Evolutionary conservation across 2,888 invertebrate genomes (phyloP), one percentile per base, ranked within the genome.

Genomic region (Acheta domesticus): DNA sequence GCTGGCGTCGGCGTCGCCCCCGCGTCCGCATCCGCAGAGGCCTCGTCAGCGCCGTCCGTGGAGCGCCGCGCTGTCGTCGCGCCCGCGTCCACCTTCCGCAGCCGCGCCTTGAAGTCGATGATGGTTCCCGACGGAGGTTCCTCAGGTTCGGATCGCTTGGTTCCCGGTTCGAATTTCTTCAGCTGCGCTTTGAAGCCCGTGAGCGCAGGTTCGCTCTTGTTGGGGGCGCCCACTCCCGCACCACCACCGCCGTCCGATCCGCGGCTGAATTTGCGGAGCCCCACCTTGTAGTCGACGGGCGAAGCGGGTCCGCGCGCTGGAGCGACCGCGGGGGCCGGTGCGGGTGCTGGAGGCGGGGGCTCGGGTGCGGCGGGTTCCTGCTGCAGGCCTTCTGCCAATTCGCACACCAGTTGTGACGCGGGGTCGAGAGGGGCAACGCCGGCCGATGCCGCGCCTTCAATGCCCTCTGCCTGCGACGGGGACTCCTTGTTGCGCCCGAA

Each of bases 41-140:
- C 62, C 4, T 14, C 14, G 16, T 62, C 62, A 5, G 14, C 62
- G 16, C 62, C 62, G 62, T 62, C 62, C 8, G 62, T 1, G 62
- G 62, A 62, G n/a, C 62, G 62, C 16, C 62, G 62, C 62, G 62
- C 62, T 84, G 48, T 83, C 82, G 82, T 85, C 85, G 81, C 86
- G 1, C 85, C 85, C 50, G 90, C 90, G 80, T 94, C 94, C 0
- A 96, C 94, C 89, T 94, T 95, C 84, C 95, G 90, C 85, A 96
- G 87, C 80, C 95, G 90, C 1, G 95, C 93, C 84, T 96, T 96
- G 83, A 95, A 94, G 85, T 95, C 95, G 78, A 94, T 93, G 79
- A 95, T 94, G 76, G 91, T 89, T 23, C 89, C 88, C 1, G 89
- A 49, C 73, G 78, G 77, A 5, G 82, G 80, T 23, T 80, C 80